Base-by-base conservation (phyloP, 2,113 vertebrate genomes). In the Penelope pileata region DNA sequence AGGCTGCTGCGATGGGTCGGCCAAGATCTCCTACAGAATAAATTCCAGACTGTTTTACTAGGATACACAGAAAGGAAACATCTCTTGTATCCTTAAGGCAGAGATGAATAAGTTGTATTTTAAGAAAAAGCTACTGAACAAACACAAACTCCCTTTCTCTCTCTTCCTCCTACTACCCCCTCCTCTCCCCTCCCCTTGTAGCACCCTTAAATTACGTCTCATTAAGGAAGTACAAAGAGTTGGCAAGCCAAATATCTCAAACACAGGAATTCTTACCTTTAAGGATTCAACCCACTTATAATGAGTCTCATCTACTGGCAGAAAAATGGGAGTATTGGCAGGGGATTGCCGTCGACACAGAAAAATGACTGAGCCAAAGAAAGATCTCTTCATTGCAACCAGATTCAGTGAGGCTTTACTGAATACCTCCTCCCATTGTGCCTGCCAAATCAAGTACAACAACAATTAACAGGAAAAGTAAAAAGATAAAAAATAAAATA, bases 201-300 rank as follows among this genome's bases (percentile, higher is more conserved):
- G 64, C 7, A 5, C 22, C 59, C 34, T 13, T 68, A 67, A 86
- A 7, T 43, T 58, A 58, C 19, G 51, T 26, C 40, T 90, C 14
- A n/a, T 32, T 67, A 42, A 86, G 27, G 34, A 83, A 77, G 17
- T 5, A 3, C 23, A 83, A 66, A 23, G 27, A 66, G 58, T 86
- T 83, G 10, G 59, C 90, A 93, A 79, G 64, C 72, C 56, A 87
- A 48, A 16, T 75, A 84, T 29, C 6, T 27, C 73, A 40, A 34
- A 80, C 67, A 42, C 2, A 24, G 16, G 11, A 80, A 72, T 67
- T 78, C 96, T 94, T 88, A 99, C 99, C 99, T 99, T 99, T 68
- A 99, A 97, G 8, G 97, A 97, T 56, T 99, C 98, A 91, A 99
- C 98, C 99, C 99, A 99, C 32, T 89, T 97, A 96, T 97, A 99